phyloP scores from a whole-genome alignment of 2,797 vertebrate genomes.

The Menidia menidia region DNA sequence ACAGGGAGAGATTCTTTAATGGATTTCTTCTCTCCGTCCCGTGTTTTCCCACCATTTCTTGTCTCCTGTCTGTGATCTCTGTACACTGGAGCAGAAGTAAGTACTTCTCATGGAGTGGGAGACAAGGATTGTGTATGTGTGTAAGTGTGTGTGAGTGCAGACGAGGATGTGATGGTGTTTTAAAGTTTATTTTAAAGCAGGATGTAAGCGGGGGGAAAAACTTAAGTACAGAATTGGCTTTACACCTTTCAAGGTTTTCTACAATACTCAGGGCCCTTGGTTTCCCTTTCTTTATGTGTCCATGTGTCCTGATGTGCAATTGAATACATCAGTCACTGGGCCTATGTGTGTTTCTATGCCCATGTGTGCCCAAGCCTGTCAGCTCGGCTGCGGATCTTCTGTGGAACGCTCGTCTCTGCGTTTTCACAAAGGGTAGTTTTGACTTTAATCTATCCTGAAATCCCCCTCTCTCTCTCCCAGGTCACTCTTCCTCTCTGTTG shows the following conservation, averaged over 20 bases:
- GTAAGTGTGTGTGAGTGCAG: slow-evolving; percentile 14
- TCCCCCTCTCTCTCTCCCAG: slow-evolving; percentile 61
- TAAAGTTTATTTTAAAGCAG: slow-evolving; percentile 31
- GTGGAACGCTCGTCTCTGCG: slow-evolving; percentile 50
- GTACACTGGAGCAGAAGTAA: slow-evolving; percentile 71
- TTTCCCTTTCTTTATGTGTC: slow-evolving; percentile 22
- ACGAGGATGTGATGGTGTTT: slow-evolving; percentile 15
- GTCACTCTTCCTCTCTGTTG: slow-evolving; percentile 58
- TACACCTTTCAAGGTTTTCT: slow-evolving; percentile 46
- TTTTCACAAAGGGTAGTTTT: slow-evolving; percentile 74
- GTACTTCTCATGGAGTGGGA: slow-evolving; percentile 59
- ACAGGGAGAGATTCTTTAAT: slow-evolving; percentile 45
- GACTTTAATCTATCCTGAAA: slow-evolving; percentile 79
- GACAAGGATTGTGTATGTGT: slow-evolving; percentile 36
- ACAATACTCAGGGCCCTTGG: slow-evolving; percentile 25
- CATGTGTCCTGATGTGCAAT: slow-evolving; percentile 26
- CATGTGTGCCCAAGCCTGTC: slow-evolving; percentile 53
- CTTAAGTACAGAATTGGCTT: slow-evolving; percentile 41
- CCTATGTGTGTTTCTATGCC: slow-evolving; percentile 22
- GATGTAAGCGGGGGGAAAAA: slow-evolving; percentile 21
- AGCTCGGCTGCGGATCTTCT: slow-evolving; percentile 59
- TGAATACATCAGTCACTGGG: slow-evolving; percentile 41
- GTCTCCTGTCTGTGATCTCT: slow-evolving; percentile 63
- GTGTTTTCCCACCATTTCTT: slow-evolving; percentile 54
- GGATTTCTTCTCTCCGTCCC: slow-evolving; percentile 31